A percentile compares a stretch with the other conserved stretches of the same genome.
Conservation (phyloP, 1,140 invertebrate species). For the Coptotermes formosanus region DNA sequence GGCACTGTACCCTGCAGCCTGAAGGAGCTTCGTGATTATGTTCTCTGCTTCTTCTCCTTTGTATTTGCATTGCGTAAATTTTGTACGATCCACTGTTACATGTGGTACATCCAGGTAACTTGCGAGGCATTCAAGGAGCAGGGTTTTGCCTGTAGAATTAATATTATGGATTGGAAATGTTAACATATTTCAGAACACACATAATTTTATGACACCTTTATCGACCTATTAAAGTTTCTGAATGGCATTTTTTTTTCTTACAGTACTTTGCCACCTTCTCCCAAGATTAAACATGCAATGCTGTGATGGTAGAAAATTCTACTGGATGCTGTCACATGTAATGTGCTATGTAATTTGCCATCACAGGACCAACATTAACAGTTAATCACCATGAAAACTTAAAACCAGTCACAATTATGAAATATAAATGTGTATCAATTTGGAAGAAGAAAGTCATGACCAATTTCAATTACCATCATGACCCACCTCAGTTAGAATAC, state of each 20-base stretch:
- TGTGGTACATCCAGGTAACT: constrained; percentile 95
- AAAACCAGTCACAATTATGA: too few species aligned
- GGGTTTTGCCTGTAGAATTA: constrained; percentile 80
- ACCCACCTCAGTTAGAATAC: too few species aligned
- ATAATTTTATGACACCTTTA: background rate
- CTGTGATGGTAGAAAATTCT: too few species aligned
- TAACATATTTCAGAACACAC: background rate
- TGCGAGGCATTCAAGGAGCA: constrained; percentile 96
- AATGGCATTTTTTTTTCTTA: background rate
- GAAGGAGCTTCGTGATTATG: constrained; percentile 96
- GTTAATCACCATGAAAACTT: too few species aligned
- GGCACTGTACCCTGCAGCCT: constrained; percentile 96
- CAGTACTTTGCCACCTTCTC: too few species aligned
- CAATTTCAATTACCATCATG: too few species aligned
- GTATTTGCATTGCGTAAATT: constrained; percentile 97
- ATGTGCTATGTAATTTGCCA: too few species aligned
- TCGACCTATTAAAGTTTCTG: background rate
- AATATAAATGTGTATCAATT: too few species aligned
- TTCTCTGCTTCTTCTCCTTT: constrained; percentile 99
- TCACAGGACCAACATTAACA: too few species aligned
- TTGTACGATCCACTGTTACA: constrained; percentile 99
- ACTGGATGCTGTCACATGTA: too few species aligned
- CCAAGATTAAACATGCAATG: too few species aligned
- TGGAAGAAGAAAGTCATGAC: too few species aligned
- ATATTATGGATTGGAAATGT: constrained; percentile 5